Base-by-base conservation (phyloP, 2,113 vertebrate genomes). In the Xenopus laevis region DNA sequence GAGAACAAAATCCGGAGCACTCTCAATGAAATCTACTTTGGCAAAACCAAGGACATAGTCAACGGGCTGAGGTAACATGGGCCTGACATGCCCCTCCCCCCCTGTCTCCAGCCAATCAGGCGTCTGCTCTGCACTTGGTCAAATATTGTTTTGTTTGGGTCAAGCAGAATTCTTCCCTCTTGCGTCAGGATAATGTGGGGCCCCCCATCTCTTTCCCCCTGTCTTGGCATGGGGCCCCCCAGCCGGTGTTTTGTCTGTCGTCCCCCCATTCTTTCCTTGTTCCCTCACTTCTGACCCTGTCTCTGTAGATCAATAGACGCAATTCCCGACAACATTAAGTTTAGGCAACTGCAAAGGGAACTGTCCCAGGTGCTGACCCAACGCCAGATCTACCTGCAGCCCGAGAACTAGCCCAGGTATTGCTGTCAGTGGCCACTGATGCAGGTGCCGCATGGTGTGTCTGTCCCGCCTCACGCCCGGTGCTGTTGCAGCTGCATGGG, bases 1-100 rank as follows among this genome's bases (percentile, higher is more conserved):
- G 97, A 99, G 89, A 99, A 99, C 85, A 99, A 99, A 92, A 99
- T 99, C 89, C 93, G 97, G 86, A 98, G 96, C 91, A 99, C 97
- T 21, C 93, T 99, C 90, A 99, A 99, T 17, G 97, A 99, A 90
- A 99, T 99, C 87, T 99, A 99, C 89, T 99, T 99, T 83, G 95
- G 96, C 65, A 99, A 99, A 84, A 99, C 97, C 78, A 99, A 99
- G 93, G 97, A 99, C 87, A 99, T 99, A 10, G 97, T 99, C 79
- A 99, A 98, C 9, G 96, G 97, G 79, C 92, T 99, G 84, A 98
- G 97, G 97, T 99, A 95, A 82, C 16, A 58, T 45, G 15, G 0
- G 23, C 11, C 11, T 68, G 23, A 1, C 44, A 15, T 2, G 16
- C 59, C 2, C 6, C 18, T 8, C 0, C 13, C n/a, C 46, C 11